These are phyloP conservation scores for Entomobrya proxima DNA, from an alignment of 2,888 invertebrate genomes.

Conservation along the genomic window DNA sequence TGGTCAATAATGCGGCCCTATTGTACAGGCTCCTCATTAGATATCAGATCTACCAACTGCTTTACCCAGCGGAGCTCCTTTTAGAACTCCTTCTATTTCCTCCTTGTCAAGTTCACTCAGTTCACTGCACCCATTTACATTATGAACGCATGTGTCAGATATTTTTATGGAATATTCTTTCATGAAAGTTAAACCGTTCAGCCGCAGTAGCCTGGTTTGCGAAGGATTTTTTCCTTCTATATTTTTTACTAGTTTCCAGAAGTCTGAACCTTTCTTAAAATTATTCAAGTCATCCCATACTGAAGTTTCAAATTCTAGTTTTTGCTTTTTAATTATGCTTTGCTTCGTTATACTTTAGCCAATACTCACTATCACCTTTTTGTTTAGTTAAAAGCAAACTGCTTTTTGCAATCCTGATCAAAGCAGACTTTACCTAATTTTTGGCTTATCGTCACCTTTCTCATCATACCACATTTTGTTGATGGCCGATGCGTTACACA, in stretches of 20 bases:
- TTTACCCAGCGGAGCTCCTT: neutral
- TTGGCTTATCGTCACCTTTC: neutral
- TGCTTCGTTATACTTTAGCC: neutral
- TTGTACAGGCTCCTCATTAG: too few relatives aligned
- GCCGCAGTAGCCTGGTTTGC: neutral
- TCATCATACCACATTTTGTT: neutral
- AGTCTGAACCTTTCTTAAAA: neutral
- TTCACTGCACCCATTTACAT: neutral
- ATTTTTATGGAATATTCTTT: neutral
- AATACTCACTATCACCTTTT: neutral
- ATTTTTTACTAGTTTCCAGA: neutral
- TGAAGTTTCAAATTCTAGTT: neutral
- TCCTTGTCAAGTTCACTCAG: neutral
- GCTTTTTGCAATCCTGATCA: neutral
- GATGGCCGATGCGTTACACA: neutral
- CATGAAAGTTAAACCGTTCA: neutral
- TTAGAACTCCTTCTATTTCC: neutral
- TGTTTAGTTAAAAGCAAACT: too few relatives aligned
- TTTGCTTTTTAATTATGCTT: neutral
- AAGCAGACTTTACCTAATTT: neutral
- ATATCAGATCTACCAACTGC: slow-evolving; percentile 52
- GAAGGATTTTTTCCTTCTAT: neutral
- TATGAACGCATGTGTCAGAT: neutral
- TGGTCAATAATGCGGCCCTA: too few relatives aligned
- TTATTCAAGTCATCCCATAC: neutral